Evolutionary conservation across 23 tunicate genomes (phyloP), one percentile per base, ranked within the genome.

Genomic region (Aplidium turbinatum): DNA sequence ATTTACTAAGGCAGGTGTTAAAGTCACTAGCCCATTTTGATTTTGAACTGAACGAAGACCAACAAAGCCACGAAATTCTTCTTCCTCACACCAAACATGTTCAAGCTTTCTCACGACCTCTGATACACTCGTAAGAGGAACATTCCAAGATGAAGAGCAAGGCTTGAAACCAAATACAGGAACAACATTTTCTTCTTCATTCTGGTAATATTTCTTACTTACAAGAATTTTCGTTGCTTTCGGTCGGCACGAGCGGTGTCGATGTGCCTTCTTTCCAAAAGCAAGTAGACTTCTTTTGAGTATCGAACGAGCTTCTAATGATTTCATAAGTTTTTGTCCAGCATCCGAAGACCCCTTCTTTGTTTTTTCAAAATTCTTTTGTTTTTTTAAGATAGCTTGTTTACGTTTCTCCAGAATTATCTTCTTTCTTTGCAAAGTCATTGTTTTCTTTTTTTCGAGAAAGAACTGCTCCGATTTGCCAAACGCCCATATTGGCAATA

Each of bases 91-190:
- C 83, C 83, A 50, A 38, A 65, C 31, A 48, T 63, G 16, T 30
- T 76, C 70, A 16, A 74, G 68, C 2, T 34, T 35, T 56, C 53
- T 33, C 31, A 74, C 79, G 11, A 74, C 67, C 39, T 35, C 33
- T 0, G 79, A 74, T 1, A 56, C 23, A 28, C 79, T 74, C 27
- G 42, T 35, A 39, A 23, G 57, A 1, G 79, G 79, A 22, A 74
- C 53, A 38, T 74, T 36, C 79, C 79, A 74, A 23, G 31, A 47
- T 22, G 35, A 33, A 57, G 53, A 33, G 16, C 35, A 57, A 7
- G 72, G 72, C 9, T 38, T 18, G 38, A 65, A 36, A 21, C 72
- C 72, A 35, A 38, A 3, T 26, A 2, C 3, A 5, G n/a, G 3
- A 3, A 6, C 35, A 11, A 18, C 23, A 3, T 65, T 30, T 16